phyloP scores from a whole-genome alignment of 2,113 vertebrate genomes.

The Oryzias melastigma region DNA sequence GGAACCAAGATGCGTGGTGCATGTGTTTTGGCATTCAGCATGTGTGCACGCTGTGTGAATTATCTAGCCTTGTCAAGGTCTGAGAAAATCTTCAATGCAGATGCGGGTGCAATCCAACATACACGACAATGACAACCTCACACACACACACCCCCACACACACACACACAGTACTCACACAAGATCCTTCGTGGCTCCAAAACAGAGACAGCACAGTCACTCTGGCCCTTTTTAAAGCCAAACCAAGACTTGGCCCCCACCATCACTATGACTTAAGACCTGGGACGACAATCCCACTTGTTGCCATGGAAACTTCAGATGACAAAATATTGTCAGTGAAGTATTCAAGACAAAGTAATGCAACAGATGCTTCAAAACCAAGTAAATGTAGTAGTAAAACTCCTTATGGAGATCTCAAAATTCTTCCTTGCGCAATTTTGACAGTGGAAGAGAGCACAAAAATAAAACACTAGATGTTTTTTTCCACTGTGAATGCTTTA shows the following conservation, averaged over 20 bases:
- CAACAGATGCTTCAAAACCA: slow-evolving; percentile 60
- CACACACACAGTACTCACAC: slow-evolving; percentile 5
- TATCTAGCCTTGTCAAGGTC: slow-evolving; percentile 20
- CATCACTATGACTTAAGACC: slow-evolving; percentile 66
- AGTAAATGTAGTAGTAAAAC: slow-evolving; percentile 54
- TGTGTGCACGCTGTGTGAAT: slow-evolving; percentile 2
- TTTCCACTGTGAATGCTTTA: slow-evolving; percentile 15
- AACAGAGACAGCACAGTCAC: slow-evolving; percentile 58
- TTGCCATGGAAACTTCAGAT: slow-evolving; percentile 61
- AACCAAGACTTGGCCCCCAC: slow-evolving; percentile 59
- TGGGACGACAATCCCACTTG: slow-evolving; percentile 61
- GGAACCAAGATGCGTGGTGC: not conserved
- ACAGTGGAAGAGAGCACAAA: slow-evolving; percentile 27
- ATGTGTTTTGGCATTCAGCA: slow-evolving; percentile 5
- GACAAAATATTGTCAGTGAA: slow-evolving; percentile 70
- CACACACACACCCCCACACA: slow-evolving; percentile 3
- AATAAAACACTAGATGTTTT: slow-evolving; percentile 23
- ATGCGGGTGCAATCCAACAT: slow-evolving; percentile 48
- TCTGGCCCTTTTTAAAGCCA: slow-evolving; percentile 51
- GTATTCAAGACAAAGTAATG: slow-evolving; percentile 61
- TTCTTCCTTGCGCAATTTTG: slow-evolving; percentile 33
- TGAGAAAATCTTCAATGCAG: slow-evolving; percentile 41
- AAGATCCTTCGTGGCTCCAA: slow-evolving; percentile 39
- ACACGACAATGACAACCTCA: slow-evolving; percentile 45
- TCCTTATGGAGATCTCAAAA: slow-evolving; percentile 42